phyloP scores from a whole-genome alignment of 1,140 invertebrate genomes.

The Caenorhabditis tropicalis region DNA sequence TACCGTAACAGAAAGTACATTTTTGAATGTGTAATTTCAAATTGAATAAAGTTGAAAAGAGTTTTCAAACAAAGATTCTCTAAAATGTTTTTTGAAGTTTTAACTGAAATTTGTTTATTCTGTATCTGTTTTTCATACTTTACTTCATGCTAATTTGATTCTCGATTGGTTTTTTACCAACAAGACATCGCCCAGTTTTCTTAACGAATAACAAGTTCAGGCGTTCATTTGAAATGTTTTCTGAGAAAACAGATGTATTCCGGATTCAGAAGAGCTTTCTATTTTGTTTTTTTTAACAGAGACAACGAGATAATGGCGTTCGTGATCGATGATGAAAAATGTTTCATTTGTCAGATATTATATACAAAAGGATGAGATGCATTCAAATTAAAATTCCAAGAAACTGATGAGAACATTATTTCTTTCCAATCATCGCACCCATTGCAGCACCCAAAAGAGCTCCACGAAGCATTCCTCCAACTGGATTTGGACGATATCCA shows the following conservation, averaged over 20 bases:
- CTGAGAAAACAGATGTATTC: background rate
- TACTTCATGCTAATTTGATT: background rate
- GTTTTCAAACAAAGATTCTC: background rate
- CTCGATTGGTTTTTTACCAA: background rate
- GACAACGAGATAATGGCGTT: too few relatives aligned
- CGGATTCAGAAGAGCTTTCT: background rate
- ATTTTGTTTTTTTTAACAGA: background rate
- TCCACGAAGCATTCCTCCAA: conserved; percentile 35
- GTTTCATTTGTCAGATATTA: conserved; percentile 1
- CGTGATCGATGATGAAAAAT: background rate
- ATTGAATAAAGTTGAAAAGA: background rate
- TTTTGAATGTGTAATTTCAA: too few relatives aligned
- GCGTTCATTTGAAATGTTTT: background rate
- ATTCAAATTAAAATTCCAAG: background rate
- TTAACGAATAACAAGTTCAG: background rate
- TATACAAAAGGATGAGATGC: conserved; percentile 20
- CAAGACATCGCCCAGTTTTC: background rate
- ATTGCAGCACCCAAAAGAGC: conserved; percentile 11
- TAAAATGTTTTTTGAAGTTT: background rate
- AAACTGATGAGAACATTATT: background rate
- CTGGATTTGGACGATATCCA: conserved; percentile 1
- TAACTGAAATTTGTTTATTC: background rate
- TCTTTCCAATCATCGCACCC: conserved; percentile 32
- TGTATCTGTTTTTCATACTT: background rate
- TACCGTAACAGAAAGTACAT: too few relatives aligned